Base-by-base conservation (phyloP, 2,888 invertebrate species). In the Isoperla grammatica region DNA sequence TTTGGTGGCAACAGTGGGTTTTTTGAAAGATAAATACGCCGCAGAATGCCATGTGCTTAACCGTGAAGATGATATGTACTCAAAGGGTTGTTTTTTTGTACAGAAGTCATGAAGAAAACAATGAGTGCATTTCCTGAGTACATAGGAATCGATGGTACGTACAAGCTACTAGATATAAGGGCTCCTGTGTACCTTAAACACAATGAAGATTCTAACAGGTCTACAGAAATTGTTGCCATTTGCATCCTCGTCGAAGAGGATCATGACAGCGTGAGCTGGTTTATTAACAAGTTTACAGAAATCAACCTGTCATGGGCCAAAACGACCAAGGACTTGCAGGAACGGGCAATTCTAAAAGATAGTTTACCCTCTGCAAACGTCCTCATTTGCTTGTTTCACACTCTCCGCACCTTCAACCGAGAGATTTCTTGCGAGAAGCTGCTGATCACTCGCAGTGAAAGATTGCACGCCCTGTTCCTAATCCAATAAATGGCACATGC, bases 311-410 rank as follows among this genome's bases (percentile, higher is more conserved):
- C 62, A n/a, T 65, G 64, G 64, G 43, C 39, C 6, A 15, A 58
- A 39, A 53, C 62, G 65, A 67, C 22, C 17, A 66, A 65, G 42
- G 67, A 66, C 60, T 40, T 66, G 9, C 20, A 62, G 19, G 67
- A 66, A 45, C 17, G 65, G 23, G 50, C 53, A 6, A 42, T 63
- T 13, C 57, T 65, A 1, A 61, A 59, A 23, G 46, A 59, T n/a
- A 42, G 56, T 12, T 65, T 65, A 42, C 66, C 63, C 3, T 37
- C 45, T n/a, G 63, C 61, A 11, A 65, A 63, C 15, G 60, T 65
- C 9, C 17, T 62, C 2, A 63, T 64, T 2, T 62, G 63, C 42
- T 17, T 62, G 45, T 66, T 63, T 39, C 64, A 65, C 60, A 20
- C 63, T n/a, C 43, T 64, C 15, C 29, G 62, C 13, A 65, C 65